These are phyloP conservation scores for Anthoptus insignis DNA, from an alignment of 2,888 invertebrate genomes.

Conservation along the genomic window DNA sequence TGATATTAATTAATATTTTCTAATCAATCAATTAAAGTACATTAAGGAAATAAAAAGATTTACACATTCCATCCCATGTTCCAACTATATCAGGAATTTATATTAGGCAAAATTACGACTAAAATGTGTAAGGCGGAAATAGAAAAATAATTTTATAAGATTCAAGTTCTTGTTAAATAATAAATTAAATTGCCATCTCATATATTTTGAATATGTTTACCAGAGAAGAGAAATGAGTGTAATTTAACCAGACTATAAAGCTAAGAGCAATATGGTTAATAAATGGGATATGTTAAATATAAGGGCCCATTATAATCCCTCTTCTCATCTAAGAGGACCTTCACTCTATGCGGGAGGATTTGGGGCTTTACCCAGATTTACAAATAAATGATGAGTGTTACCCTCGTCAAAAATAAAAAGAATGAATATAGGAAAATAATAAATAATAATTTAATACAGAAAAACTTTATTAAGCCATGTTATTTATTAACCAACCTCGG, in stretches of 20 bases:
- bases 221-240: background rate
- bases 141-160: too few species aligned
- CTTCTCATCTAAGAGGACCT: constrained; percentile 1
- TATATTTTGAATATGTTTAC: too few species aligned
- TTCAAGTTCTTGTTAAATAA: too few species aligned
- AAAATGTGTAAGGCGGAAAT: too few species aligned
- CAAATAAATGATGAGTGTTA: background rate
- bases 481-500: constrained; percentile 25
- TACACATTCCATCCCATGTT: too few species aligned
- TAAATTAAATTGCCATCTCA: too few species aligned
- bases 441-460: background rate
- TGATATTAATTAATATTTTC: too few species aligned
- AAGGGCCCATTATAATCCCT: constrained; percentile 1
- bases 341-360: background rate
- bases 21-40: too few species aligned
- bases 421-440: background rate
- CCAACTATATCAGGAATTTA: too few species aligned
- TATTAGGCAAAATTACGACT: too few species aligned
- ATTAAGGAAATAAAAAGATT: too few species aligned
- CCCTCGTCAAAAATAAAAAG: constrained; percentile 1
- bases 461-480: constrained; percentile 18
- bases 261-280: background rate
- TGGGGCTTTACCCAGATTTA: constrained; percentile 1
- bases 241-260: background rate
- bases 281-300: background rate